Conservation (phyloP, 2,888 invertebrate genomes). For the Meloe dianella region DNA sequence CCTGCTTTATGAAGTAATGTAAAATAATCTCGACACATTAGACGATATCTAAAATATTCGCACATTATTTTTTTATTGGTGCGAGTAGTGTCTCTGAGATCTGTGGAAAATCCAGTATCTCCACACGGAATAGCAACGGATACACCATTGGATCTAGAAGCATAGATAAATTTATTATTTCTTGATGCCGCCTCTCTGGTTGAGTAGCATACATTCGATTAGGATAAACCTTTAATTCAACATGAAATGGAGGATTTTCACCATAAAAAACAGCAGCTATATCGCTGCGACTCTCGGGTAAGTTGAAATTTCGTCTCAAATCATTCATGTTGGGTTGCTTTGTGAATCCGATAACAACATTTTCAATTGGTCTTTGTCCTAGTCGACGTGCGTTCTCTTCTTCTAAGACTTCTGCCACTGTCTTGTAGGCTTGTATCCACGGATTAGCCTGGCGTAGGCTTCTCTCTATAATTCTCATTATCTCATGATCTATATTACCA, state of each 20-base stretch:
- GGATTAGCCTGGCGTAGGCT: constrained; percentile 6
- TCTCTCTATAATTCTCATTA: constrained; percentile 11
- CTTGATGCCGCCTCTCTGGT: neutral
- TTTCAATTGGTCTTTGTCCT: too few species aligned
- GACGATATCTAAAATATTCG: constrained; percentile 24
- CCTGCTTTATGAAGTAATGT: constrained; percentile 19
- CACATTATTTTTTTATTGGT: constrained; percentile 8
- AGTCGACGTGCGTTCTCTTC: too few species aligned
- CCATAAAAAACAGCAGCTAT: constrained; percentile 29
- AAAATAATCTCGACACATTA: constrained; percentile 17
- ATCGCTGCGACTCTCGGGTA: constrained; percentile 27
- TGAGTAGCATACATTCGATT: constrained; percentile 1
- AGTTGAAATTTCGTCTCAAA: constrained; percentile 15
- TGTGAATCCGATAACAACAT: too few species aligned
- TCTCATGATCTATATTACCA: constrained; percentile 4
- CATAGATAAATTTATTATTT: constrained; percentile 24
- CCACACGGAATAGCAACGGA: constrained; percentile 31
- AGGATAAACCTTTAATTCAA: neutral
- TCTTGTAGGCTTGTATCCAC: constrained; percentile 16
- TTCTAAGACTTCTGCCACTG: constrained; percentile 19
- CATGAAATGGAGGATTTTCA: neutral
- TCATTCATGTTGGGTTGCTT: neutral
- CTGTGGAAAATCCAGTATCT: constrained; percentile 24
- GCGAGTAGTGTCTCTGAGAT: neutral
- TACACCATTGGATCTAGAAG: constrained; percentile 30